Evolutionary conservation across 1,140 invertebrate species (phyloP).

Genomic region (Euura saliciscinereae): DNA sequence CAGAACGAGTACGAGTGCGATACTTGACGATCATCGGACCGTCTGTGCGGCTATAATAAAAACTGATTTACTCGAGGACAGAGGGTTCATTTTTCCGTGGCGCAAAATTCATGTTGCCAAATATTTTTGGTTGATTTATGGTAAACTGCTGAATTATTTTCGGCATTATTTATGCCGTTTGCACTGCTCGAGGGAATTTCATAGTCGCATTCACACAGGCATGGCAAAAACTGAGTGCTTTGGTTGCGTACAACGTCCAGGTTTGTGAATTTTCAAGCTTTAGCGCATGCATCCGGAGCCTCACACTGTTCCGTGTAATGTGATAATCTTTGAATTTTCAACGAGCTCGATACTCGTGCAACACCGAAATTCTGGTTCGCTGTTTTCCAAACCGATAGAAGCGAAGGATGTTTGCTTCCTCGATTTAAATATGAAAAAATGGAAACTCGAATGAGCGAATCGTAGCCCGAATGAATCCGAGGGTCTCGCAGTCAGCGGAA

Average conservation of each 20-base stretch:
- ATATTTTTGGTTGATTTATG: slow-evolving; percentile 42
- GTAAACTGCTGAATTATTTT: neutral
- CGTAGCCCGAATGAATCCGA: too few species aligned
- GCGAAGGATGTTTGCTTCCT: too few species aligned
- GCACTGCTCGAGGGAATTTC: neutral
- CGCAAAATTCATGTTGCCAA: slow-evolving; percentile 30
- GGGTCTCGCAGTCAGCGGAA: too few species aligned
- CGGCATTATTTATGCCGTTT: neutral
- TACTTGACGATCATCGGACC: neutral
- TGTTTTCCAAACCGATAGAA: too few species aligned
- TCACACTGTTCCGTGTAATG: neutral
- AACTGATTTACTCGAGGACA: too few species aligned
- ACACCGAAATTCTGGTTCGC: too few species aligned
- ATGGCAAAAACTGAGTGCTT: neutral
- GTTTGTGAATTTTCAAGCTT: neutral
- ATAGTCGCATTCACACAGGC: neutral
- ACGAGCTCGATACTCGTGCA: neutral
- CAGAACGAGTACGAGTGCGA: neutral
- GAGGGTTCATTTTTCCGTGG: too few species aligned
- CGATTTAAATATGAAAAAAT: too few species aligned
- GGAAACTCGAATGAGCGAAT: too few species aligned
- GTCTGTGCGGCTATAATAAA: neutral
- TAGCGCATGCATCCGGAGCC: neutral
- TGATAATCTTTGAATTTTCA: neutral
- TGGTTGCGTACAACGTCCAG: neutral